Evolutionary conservation across 2,113 vertebrate species (phyloP).

Genomic region (Thymallus thymallus): DNA sequence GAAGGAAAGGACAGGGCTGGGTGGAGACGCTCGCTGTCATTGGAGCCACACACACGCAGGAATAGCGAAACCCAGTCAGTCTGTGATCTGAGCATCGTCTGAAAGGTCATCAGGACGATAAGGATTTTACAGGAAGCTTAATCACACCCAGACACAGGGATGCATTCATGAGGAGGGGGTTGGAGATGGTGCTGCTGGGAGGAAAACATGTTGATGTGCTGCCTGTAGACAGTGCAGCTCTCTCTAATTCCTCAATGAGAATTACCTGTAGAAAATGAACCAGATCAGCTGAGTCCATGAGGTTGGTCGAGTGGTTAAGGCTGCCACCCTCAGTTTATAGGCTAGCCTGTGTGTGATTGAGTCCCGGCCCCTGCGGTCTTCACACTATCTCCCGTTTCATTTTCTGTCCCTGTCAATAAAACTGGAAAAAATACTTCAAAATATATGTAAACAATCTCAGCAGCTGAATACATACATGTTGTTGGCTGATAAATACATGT

Average conservation of each 20-base stretch:
- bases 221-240: too few relatives aligned
- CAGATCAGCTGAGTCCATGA: too few relatives aligned
- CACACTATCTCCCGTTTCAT: too few relatives aligned
- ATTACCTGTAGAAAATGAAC: too few relatives aligned
- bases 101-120: constrained; percentile 73
- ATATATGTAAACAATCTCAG: neutral
- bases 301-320: too few relatives aligned
- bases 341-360: too few relatives aligned
- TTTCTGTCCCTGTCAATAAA: too few relatives aligned
- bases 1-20: constrained; percentile 55
- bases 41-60: constrained; percentile 47
- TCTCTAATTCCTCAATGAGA: too few relatives aligned
- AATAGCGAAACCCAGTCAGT: constrained; percentile 58
- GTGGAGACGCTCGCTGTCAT: constrained; percentile 53
- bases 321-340: too few relatives aligned
- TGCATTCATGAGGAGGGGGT: constrained; percentile 42
- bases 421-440: too few relatives aligned
- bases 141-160: constrained; percentile 60
- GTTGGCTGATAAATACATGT: constrained; percentile 1
- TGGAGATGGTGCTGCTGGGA: constrained; percentile 23
- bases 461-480: neutral
- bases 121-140: constrained; percentile 61
- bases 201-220: neutral
- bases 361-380: too few relatives aligned
- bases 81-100: constrained; percentile 60